Percentiles rank a stretch among this genome's conserved stretches.
These are phyloP conservation scores for Brachyopa scutellaris DNA, from an alignment of 2,888 invertebrate genomes.

Conservation along the genomic window DNA sequence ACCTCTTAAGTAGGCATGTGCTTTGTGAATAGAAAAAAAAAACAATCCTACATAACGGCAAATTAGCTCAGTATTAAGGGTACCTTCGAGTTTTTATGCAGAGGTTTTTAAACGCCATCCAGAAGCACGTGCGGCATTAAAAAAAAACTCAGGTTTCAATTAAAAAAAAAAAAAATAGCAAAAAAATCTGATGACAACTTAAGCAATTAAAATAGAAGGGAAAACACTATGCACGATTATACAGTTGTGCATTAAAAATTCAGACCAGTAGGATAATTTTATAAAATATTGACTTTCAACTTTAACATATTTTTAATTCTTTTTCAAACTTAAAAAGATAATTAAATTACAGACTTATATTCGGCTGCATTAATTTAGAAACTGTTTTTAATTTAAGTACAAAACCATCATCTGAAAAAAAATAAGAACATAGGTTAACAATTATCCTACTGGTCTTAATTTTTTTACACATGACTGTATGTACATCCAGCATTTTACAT, in stretches of 20 bases:
- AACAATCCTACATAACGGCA: not conserved
- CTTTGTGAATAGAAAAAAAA: not conserved
- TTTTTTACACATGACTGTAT: no score
- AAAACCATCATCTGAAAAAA: no score
- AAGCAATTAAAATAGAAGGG: not conserved
- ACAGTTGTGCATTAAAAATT: no score
- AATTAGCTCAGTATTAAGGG: not conserved
- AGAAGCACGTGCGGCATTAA: conserved; percentile 8
- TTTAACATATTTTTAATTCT: no score
- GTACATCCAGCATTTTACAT: conserved; percentile 32
- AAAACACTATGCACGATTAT: conserved; percentile 8
- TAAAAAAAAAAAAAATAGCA: not conserved
- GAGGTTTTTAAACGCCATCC: conserved; percentile 11
- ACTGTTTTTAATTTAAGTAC: no score
- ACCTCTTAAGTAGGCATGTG: conserved; percentile 16
- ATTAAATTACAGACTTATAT: no score
- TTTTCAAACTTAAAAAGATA: no score
- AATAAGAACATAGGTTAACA: no score
- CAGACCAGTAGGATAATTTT: no score
- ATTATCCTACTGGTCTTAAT: no score
- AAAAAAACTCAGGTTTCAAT: conserved; percentile 3
- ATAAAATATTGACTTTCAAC: no score
- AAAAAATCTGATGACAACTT: conserved; percentile 12
- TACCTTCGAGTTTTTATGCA: conserved; percentile 11
- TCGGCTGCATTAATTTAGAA: no score